These are phyloP conservation scores for Protula sp. DNA, from an alignment of 2,888 invertebrate genomes.

Conservation along the genomic window DNA sequence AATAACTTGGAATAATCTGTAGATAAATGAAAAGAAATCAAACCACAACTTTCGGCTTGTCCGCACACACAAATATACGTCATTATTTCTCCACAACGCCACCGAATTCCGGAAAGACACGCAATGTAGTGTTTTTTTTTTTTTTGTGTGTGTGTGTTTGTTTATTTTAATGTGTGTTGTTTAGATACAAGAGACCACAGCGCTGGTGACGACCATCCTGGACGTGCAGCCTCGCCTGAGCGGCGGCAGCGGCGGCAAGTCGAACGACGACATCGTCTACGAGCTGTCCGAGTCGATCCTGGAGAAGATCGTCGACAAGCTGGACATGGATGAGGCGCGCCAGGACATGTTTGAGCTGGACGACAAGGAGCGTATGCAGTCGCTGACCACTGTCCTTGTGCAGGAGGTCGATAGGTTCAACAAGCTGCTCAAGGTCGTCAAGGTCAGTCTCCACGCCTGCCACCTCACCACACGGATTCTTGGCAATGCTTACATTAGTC, in stretches of 20 bases:
- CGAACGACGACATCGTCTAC: constrained; percentile 73
- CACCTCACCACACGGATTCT: too few species aligned
- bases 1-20: too few species aligned
- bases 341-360: constrained; percentile 61
- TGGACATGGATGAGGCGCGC: constrained; percentile 65
- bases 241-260: constrained; percentile 61
- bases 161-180: too few species aligned
- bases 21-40: too few species aligned
- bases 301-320: constrained; percentile 59
- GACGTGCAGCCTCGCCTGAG: constrained; percentile 71
- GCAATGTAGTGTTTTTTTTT: too few species aligned
- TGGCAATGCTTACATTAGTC: too few species aligned
- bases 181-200: constrained; percentile 67
- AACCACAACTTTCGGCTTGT: too few species aligned
- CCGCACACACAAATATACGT: too few species aligned
- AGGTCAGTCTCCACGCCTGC: constrained; percentile 27
- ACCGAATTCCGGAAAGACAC: too few species aligned
- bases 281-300: constrained; percentile 71
- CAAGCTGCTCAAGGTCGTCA: constrained; percentile 52
- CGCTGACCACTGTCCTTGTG: constrained; percentile 57
- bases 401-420: constrained; percentile 56
- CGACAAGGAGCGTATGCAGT: constrained; percentile 67
- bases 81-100: too few species aligned
- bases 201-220: constrained; percentile 69
- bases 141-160: too few species aligned